phyloP scores from a whole-genome alignment of 30 jellyfish, hydroid and myxozoan species.

The Catostylus mosaicus region DNA sequence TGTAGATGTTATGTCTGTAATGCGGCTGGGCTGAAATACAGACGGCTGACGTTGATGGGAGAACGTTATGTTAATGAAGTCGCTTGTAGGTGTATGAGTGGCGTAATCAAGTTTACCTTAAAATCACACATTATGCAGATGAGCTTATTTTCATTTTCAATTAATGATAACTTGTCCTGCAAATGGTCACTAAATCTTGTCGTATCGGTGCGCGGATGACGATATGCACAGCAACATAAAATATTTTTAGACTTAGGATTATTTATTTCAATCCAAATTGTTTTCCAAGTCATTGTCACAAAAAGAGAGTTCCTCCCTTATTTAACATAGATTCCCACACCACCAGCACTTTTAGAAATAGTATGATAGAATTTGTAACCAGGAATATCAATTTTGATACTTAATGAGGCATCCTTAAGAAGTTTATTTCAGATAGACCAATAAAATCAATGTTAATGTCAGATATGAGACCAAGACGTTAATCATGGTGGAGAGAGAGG shows the following conservation, averaged over 20 bases:
- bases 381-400: conserved; percentile 34
- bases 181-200: conserved; percentile 4
- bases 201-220: conserved; percentile 24
- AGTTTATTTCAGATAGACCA: not conserved
- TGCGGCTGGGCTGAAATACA: too few relatives aligned
- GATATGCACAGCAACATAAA: conserved; percentile 22
- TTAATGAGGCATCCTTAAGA: not conserved
- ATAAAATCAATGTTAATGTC: not conserved
- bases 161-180: not conserved
- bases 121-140: conserved; percentile 16
- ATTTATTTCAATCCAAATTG: not conserved
- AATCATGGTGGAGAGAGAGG: not conserved
- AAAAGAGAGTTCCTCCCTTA: not conserved
- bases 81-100: not conserved
- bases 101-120: conserved; percentile 12
- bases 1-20: too few relatives aligned
- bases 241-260: conserved; percentile 4
- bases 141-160: conserved; percentile 12
- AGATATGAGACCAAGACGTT: not conserved
- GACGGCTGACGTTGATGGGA: not conserved
- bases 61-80: not conserved
- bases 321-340: conserved; percentile 4
- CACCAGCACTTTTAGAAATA: conserved; percentile 8
- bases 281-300: not conserved
- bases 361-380: conserved; percentile 23